Conservation (phyloP, 2,113 vertebrate genomes). For the Dasyornis broadbenti region DNA sequence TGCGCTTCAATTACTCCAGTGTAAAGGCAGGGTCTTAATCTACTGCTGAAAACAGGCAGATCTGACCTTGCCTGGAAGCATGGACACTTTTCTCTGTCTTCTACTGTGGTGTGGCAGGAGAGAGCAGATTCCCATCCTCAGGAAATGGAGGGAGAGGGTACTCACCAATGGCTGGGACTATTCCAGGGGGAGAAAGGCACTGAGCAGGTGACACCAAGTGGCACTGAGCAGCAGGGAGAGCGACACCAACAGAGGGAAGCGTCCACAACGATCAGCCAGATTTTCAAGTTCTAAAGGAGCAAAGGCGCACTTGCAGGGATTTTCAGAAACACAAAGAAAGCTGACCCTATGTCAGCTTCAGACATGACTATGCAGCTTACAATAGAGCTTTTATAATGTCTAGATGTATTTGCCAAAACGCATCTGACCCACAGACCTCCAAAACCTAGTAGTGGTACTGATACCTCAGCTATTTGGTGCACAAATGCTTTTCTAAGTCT, state of each 20-base stretch:
- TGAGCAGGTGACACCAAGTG: not conserved
- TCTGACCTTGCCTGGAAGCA: not conserved
- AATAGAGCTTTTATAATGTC: not conserved
- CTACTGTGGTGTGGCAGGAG: rapidly evolving
- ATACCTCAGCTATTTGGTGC: not conserved
- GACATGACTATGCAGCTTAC: not conserved
- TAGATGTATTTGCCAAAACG: not conserved
- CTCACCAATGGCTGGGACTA: rapidly evolving
- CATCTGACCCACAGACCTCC: not conserved
- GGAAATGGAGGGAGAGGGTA: not conserved
- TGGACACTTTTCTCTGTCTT: not conserved
- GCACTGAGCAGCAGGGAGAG: not conserved
- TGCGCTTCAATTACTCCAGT: not conserved
- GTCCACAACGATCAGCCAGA: not conserved
- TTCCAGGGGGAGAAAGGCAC: not conserved
- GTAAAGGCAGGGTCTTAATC: not conserved
- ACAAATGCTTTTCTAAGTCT: not conserved
- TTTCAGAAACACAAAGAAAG: not conserved
- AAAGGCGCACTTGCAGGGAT: not conserved
- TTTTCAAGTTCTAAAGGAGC: not conserved
- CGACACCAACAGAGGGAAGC: not conserved
- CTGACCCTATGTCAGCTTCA: not conserved
- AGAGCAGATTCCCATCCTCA: not conserved
- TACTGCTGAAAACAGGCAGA: not conserved
- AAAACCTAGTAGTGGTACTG: not conserved